A percentile compares a stretch with the other conserved stretches of the same genome.
Conservation (phyloP, 2,797 vertebrate species). For the Characodon lateralis region DNA sequence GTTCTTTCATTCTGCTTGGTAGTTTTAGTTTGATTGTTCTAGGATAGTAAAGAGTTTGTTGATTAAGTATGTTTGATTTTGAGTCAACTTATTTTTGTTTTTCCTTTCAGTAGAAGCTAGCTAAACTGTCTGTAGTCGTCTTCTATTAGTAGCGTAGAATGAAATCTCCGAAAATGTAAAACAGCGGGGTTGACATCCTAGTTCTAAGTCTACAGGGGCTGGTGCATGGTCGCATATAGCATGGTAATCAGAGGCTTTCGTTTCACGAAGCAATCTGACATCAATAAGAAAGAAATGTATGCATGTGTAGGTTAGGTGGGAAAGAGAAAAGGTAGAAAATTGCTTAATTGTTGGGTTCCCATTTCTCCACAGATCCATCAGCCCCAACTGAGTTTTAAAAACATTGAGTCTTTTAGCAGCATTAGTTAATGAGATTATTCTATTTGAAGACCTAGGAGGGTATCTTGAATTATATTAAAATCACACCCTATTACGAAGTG, state of each 20-base stretch:
- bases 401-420: not conserved
- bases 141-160: not conserved
- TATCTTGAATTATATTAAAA: too few species aligned
- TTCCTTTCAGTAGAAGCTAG: too few species aligned
- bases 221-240: not conserved
- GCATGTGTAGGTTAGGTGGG: not conserved
- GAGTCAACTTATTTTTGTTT: too few species aligned
- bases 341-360: not conserved
- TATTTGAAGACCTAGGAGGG: not conserved
- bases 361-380: not conserved
- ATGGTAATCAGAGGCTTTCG: not conserved
- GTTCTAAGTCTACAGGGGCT: not conserved
- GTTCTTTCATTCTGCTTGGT: too few species aligned
- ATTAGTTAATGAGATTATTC: not conserved
- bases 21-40: too few species aligned
- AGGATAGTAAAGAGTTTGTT: too few species aligned
- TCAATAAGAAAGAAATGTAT: not conserved
- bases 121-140: too few species aligned
- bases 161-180: not conserved
- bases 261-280: not conserved
- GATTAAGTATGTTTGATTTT: too few species aligned
- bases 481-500: too few species aligned
- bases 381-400: not conserved
- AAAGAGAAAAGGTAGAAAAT: not conserved
- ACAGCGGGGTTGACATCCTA: too few species aligned